Evolutionary conservation across 2,888 invertebrate species (phyloP).

Genomic region (Patella caerulea): DNA sequence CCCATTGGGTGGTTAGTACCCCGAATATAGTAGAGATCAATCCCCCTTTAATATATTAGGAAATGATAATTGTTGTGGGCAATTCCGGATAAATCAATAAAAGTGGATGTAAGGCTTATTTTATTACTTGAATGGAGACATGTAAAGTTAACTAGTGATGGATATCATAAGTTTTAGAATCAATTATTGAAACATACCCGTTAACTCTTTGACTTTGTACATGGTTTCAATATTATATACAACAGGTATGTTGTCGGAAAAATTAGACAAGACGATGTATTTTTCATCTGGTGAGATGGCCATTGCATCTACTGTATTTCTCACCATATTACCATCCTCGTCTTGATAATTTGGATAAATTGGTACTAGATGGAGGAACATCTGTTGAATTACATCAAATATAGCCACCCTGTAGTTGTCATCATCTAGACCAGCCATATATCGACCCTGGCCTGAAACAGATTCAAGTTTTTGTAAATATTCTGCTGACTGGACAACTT

Average conservation of each 20-base stretch:
- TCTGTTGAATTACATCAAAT: conserved; percentile 32
- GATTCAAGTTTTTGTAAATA: too few relatives aligned
- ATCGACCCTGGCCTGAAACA: not conserved
- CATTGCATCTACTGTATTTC: conserved; percentile 45
- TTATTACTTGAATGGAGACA: too few relatives aligned
- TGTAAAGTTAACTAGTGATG: too few relatives aligned
- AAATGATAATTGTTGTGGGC: too few relatives aligned
- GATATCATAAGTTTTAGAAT: too few relatives aligned
- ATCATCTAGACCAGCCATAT: conserved; percentile 13
- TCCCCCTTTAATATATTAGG: too few relatives aligned
- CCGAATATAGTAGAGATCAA: too few relatives aligned
- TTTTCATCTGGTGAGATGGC: conserved; percentile 44
- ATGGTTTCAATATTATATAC: conserved; percentile 41
- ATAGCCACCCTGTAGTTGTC: conserved; percentile 39
- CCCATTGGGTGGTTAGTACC: too few relatives aligned
- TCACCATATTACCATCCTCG: conserved; percentile 34
- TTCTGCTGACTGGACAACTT: too few relatives aligned
- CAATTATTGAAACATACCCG: conserved; percentile 33
- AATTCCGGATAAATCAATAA: too few relatives aligned
- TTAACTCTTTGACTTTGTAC: conserved; percentile 35
- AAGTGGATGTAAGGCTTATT: too few relatives aligned
- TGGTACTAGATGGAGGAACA: conserved; percentile 33
- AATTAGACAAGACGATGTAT: conserved; percentile 41
- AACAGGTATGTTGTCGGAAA: conserved; percentile 42
- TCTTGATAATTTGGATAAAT: conserved; percentile 40